These are phyloP conservation scores for Strix aluco DNA, from an alignment of 2,113 vertebrate species.

Conservation along the genomic window DNA sequence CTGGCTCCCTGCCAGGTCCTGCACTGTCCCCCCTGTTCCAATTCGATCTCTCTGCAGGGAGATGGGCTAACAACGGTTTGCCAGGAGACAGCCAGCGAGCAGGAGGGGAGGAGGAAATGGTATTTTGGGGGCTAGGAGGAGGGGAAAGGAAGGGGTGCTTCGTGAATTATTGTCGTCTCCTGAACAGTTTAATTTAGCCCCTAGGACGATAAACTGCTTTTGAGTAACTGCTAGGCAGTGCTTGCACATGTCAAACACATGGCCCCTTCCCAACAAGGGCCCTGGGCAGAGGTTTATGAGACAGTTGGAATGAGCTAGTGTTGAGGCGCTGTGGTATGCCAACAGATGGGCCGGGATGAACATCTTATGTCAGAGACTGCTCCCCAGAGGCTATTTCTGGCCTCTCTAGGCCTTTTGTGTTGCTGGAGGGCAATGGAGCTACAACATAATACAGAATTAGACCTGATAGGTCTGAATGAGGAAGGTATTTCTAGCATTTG, in stretches of 20 bases:
- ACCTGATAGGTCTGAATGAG: not conserved
- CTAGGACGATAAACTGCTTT: not conserved
- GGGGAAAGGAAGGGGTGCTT: not conserved
- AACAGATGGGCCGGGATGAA: conserved; percentile 43
- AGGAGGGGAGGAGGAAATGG: not conserved
- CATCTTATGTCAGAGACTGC: not conserved
- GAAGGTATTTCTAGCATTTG: conserved; percentile 30
- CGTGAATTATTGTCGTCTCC: not conserved
- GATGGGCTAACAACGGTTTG: not conserved
- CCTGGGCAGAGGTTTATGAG: conserved; percentile 1
- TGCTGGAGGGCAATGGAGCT: conserved; percentile 10
- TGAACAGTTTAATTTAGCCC: not conserved
- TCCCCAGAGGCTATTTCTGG: conserved; percentile 38
- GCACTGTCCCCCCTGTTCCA: rapidly evolving
- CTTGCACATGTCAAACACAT: not conserved
- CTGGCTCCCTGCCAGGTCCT: not conserved
- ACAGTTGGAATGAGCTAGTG: not conserved
- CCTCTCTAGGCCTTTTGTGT: conserved; percentile 1
- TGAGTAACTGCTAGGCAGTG: not conserved
- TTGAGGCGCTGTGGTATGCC: not conserved
- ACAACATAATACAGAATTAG: not conserved
- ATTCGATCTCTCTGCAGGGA: not conserved
- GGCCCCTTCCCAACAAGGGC: not conserved
- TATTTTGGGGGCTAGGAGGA: not conserved
- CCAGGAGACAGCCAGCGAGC: rapidly evolving